Evolutionary conservation across 2,888 invertebrate genomes (phyloP), one percentile per base, ranked within the genome.

Genomic region (Aleiodes testaceus): DNA sequence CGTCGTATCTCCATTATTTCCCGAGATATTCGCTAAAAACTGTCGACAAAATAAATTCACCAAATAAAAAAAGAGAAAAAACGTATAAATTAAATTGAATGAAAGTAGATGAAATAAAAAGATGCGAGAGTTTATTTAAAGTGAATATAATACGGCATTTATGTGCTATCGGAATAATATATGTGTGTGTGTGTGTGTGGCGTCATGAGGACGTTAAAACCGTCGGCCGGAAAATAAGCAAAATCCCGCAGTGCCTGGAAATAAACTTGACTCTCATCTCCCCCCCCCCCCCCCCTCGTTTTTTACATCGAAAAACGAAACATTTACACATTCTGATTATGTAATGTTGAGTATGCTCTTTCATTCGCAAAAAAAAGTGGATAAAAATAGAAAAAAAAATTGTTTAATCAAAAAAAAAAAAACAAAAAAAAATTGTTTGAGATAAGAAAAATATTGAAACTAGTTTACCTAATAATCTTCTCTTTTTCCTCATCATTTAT

Each of bases 251-350:
- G 22, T 22, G 49, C 45, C 67, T 53, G 36, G 67, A 47, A 66
- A 52, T 53, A 53, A 63, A 59, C 63, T 65, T 18, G 36, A 30
- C 36, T 36, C 36, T 36, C 26, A 2, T 16, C 20, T 22, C 44
- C 36, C 53, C 26, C 53, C 52, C 12, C 52, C 12, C 18, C 18
- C 14, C 63, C 59, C 66, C 55, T 61, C 68, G 72, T 72, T 1
- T 36, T 9, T 75, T 78, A 80, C 82, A 82, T 82, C 81, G n/a
- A n/a, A 82, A 82, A 74, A 77, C 73, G 55, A 75, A 72, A 72
- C 78, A 79, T 81, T 79, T 80, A 78, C 81, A 80, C 78, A 77
- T 73, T 75, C 80, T 79, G 78, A 83, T 84, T 82, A 80, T 81
- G 80, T 79, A 81, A 83, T 82, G 79, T 79, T 50, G 55, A 61